Conservation (phyloP, 2,113 vertebrate species). For the Candoia aspera region DNA sequence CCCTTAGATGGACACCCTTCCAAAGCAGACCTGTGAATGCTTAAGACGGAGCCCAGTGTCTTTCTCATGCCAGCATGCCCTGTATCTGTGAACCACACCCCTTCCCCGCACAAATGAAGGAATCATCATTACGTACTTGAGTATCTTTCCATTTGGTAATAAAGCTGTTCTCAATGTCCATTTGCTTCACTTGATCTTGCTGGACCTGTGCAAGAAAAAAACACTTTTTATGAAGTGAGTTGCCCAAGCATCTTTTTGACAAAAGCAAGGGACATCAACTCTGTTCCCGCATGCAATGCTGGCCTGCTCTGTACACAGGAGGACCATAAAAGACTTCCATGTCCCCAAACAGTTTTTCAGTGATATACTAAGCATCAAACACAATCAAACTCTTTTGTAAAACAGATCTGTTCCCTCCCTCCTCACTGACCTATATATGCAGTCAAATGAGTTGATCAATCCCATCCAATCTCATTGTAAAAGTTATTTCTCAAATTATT, state of each 20-base stretch:
- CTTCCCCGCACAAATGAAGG: not conserved
- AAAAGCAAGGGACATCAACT: not conserved
- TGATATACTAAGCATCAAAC: not conserved
- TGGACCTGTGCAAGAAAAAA: conserved; percentile 83
- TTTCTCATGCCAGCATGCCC: no score
- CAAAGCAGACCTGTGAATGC: no score
- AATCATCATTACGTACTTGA: conserved; percentile 74
- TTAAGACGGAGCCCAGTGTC: no score
- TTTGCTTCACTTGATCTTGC: conserved; percentile 93
- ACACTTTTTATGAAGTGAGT: not conserved
- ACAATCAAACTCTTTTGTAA: not conserved
- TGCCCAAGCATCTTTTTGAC: not conserved
- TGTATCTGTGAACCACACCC: no score
- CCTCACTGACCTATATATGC: not conserved
- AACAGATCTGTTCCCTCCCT: not conserved
- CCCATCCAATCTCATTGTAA: not conserved
- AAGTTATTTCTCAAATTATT: not conserved
- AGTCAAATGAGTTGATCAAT: not conserved
- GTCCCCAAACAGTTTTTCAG: not conserved
- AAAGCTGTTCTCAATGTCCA: conserved; percentile 95
- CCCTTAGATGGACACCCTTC: no score
- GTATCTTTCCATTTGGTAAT: conserved; percentile 95
- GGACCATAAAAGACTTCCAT: not conserved
- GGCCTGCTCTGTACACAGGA: not conserved
- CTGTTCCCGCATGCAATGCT: no score